Evolutionary conservation across 2,888 invertebrate genomes (phyloP).

Genomic region (Alloplasta piceator): DNA sequence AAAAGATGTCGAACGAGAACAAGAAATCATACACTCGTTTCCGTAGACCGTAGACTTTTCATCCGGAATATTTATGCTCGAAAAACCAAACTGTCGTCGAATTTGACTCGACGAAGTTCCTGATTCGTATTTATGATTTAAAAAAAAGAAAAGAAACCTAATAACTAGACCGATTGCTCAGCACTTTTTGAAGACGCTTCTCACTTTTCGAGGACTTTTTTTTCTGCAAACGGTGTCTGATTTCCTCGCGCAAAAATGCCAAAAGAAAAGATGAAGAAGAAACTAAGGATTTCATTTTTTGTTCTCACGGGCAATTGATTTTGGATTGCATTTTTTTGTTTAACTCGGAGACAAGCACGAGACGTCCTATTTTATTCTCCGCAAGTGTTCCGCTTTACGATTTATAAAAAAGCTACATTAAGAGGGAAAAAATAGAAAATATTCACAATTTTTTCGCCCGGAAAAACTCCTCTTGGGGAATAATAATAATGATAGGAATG

Average conservation of each 20-base stretch:
- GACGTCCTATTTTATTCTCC: conserved; percentile 31
- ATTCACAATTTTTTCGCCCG: neutral
- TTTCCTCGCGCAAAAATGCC: neutral
- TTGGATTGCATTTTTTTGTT: neutral
- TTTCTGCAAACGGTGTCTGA: conserved; percentile 9
- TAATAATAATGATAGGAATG: neutral
- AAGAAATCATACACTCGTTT: too few species aligned
- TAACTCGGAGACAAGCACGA: neutral
- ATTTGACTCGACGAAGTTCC: neutral
- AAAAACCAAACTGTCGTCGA: too few species aligned
- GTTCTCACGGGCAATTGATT: neutral
- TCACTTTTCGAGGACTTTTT: conserved; percentile 6
- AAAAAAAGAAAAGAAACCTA: neutral
- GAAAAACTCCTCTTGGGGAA: neutral
- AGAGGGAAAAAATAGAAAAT: conserved; percentile 8
- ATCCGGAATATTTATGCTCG: too few species aligned
- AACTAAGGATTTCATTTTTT: too few species aligned
- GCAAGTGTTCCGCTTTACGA: conserved; percentile 22
- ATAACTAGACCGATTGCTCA: neutral
- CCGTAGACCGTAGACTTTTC: too few species aligned
- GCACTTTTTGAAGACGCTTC: neutral
- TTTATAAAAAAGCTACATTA: neutral
- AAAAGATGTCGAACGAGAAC: too few species aligned
- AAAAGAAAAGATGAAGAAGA: neutral
- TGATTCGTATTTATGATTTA: neutral